phyloP scores from a whole-genome alignment of 2,113 vertebrate genomes.

The Proteles cristata region DNA sequence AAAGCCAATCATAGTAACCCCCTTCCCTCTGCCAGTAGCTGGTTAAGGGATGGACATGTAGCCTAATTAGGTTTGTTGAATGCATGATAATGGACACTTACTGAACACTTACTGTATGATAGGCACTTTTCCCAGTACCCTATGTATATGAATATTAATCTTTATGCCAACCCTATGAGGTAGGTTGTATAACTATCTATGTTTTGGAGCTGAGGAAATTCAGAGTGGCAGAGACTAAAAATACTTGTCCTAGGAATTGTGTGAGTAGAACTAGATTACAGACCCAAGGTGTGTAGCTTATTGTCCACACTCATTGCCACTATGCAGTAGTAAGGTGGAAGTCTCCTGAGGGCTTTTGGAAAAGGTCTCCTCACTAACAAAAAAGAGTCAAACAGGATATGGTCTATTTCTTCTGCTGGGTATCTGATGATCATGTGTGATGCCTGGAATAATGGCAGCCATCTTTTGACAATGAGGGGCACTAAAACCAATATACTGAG shows the following conservation, averaged over 20 bases:
- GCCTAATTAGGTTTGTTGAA: background rate
- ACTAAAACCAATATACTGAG: background rate
- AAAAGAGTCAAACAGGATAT: background rate
- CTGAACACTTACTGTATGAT: background rate
- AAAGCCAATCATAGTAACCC: background rate
- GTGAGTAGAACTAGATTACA: background rate
- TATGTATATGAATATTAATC: background rate
- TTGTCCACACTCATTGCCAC: background rate
- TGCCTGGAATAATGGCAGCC: background rate
- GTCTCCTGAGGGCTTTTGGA: background rate
- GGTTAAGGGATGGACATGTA: background rate
- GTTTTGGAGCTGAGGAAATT: background rate
- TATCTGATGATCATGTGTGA: background rate
- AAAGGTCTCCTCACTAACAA: background rate
- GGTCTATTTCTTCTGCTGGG: background rate
- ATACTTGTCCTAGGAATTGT: background rate
- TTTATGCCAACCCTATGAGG: background rate
- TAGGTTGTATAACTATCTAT: background rate
- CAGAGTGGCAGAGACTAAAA: background rate
- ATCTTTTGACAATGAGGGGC: background rate
- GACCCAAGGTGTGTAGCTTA: background rate
- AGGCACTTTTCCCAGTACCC: background rate
- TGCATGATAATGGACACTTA: background rate
- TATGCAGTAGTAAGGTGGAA: background rate
- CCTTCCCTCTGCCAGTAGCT: background rate